Evolutionary conservation across 2,797 vertebrate species (phyloP), one percentile per base, ranked within the genome.

Genomic region (Aphelocoma californica): DNA sequence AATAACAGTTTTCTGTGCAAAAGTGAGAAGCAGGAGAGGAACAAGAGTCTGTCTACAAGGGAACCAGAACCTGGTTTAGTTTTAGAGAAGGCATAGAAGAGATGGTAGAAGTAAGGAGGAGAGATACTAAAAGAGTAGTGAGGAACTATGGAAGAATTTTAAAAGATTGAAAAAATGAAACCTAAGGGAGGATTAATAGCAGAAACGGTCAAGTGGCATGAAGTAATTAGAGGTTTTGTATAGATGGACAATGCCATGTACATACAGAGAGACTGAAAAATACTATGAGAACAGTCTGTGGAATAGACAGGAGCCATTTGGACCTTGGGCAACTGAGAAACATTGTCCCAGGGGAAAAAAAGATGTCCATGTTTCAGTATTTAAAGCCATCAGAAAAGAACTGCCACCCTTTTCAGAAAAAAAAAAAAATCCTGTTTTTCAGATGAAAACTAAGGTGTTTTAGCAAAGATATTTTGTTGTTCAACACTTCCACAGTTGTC

Each of bases 271-370:
- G 6, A 56, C 9, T 70, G 15, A 57, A 74, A 74, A 95, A 28
- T 29, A 19, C 6, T 7, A 3, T 77, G 34, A 86, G 24, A 74
- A 74, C 6, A 62, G 10, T 23, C 38, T 64, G 10, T 53, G 45
- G 4, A 4, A 28, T 19, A 67, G 13, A 18, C 2, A 64, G n/a
- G 12, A 64, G 21, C 4, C 15, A 26, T 62, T 66, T 32, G 58
- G 40, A 36, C 9, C 28, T 62, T 60, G 10, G 7, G 7, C 38
- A 70, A 18, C 17, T 26, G 14, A n/a, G 12, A 44, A 92, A 53
- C 0, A 0, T 32, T 7, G 1, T 38, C 18, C 21, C 53, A 32
- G 7, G 29, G 28, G 15, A 34, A 67, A 11, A 32, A 72, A 62
- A 62, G 3, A 14, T 44, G 10, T 42, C 14, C 20, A 44, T 20